Percentiles rank a stretch among this genome's conserved stretches.
phyloP scores from a whole-genome alignment of 1,140 invertebrate species.

The Cydia pomonella region DNA sequence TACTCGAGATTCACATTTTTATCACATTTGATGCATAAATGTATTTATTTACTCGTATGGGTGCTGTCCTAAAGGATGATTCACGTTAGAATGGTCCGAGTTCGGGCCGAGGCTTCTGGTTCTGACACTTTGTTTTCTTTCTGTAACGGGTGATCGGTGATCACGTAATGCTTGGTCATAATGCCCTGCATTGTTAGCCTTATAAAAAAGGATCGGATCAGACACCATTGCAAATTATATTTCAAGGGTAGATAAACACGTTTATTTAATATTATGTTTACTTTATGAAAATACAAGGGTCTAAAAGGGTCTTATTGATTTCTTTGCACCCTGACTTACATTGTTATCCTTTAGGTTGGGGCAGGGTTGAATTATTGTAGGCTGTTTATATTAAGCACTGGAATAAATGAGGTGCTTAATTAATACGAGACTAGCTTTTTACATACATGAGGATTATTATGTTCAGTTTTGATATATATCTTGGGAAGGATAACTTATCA shows the following conservation, averaged over 20 bases:
- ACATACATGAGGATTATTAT: neutral
- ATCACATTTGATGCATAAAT: no score
- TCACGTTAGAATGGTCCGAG: no score
- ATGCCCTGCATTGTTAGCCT: no score
- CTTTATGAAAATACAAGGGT: neutral
- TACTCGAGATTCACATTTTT: no score
- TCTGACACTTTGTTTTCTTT: no score
- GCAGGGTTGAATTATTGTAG: neutral
- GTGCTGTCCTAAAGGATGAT: no score
- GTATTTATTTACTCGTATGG: no score
- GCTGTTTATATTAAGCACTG: neutral
- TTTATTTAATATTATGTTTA: neutral
- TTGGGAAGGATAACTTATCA: no score
- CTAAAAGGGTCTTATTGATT: slow-evolving; percentile 16
- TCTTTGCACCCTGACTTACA: slow-evolving; percentile 13
- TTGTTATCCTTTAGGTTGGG: neutral
- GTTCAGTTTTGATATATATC: no score
- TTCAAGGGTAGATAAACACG: neutral
- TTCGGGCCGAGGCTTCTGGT: no score
- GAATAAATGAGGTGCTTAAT: neutral
- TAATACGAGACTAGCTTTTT: neutral
- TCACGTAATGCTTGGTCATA: no score
- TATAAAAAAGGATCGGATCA: neutral
- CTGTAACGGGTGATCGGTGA: no score
- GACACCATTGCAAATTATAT: neutral